These are phyloP conservation scores for Corynorhinus townsendii DNA, from an alignment of 2,113 vertebrate species.

Conservation along the genomic window DNA sequence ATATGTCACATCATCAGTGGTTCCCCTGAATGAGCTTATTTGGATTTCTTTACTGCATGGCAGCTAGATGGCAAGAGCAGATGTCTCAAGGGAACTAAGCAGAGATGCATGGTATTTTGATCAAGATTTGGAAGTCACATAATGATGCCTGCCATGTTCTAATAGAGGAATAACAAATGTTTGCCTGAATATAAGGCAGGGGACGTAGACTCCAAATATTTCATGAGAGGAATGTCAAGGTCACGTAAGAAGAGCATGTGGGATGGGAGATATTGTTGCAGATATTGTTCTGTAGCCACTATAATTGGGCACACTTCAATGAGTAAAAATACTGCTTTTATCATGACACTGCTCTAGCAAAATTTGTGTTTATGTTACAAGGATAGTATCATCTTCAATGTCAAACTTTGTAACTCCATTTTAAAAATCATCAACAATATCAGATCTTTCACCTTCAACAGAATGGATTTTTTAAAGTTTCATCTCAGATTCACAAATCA, in stretches of 20 bases:
- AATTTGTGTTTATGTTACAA: too few species aligned
- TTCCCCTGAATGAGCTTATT: background rate
- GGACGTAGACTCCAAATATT: background rate
- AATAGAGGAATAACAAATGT: background rate
- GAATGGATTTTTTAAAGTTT: too few species aligned
- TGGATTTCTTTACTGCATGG: background rate
- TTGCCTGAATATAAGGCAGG: background rate
- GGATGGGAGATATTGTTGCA: too few species aligned
- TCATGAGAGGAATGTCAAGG: background rate
- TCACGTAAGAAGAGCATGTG: background rate
- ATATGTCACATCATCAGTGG: background rate
- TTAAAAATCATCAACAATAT: too few species aligned
- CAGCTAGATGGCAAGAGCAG: background rate
- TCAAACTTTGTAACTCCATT: too few species aligned
- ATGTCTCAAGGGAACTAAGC: background rate
- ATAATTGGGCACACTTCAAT: too few species aligned
- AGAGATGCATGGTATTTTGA: background rate
- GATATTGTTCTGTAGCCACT: too few species aligned
- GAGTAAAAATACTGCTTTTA: too few species aligned
- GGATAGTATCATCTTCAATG: too few species aligned
- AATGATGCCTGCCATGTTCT: background rate
- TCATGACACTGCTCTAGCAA: too few species aligned
- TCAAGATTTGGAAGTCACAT: background rate
- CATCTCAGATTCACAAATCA: too few species aligned
- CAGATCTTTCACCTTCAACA: too few species aligned